Evolutionary conservation across 2,797 vertebrate genomes (phyloP), one percentile per base, ranked within the genome.

Genomic region (Oryzias dopingdopingensis): DNA sequence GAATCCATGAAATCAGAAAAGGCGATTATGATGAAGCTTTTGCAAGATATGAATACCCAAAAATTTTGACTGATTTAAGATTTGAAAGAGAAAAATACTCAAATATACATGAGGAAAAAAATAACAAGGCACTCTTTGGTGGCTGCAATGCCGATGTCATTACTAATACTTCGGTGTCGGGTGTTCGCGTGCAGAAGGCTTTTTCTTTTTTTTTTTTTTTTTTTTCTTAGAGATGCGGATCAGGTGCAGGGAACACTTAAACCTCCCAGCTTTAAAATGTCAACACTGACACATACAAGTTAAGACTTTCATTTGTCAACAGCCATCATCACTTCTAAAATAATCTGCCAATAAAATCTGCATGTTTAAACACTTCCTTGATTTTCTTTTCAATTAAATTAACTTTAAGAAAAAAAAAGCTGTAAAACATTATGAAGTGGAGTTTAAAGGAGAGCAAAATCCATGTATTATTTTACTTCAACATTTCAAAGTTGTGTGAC

Each of bases 271-370:
- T 67, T 81, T 69, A 70, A 63, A 43, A 59, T 65, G 66, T 71
- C 72, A 76, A 29, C 55, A 51, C 59, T 32, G 3, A 52, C 42
- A 50, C 57, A 56, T 47, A 42, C 52, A 64, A 74, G 51, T 62
- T 43, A 71, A 62, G 45, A 61, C 68, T 52, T 68, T 69, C 77
- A 72, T 64, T 64, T 72, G 62, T 24, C 58, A 60, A 59, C 45
- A 24, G 16, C 6, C 43, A 23, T 29, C 40, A 29, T 12, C 62
- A 40, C 23, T 23, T 56, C 49, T 8, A 51, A 59, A 59, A 46
- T 37, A 56, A 51, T 50, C 22, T 20, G 14, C 6, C 37, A 10
- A 1, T 22, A 44, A 46, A 32, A 51, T 50, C 55, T 44, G 47
- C 49, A 44, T 13, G 26, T 61, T 7, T 57, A 6, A 58, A 26